phyloP scores from a whole-genome alignment of 2,113 vertebrate species.

The Rutilus rutilus region DNA sequence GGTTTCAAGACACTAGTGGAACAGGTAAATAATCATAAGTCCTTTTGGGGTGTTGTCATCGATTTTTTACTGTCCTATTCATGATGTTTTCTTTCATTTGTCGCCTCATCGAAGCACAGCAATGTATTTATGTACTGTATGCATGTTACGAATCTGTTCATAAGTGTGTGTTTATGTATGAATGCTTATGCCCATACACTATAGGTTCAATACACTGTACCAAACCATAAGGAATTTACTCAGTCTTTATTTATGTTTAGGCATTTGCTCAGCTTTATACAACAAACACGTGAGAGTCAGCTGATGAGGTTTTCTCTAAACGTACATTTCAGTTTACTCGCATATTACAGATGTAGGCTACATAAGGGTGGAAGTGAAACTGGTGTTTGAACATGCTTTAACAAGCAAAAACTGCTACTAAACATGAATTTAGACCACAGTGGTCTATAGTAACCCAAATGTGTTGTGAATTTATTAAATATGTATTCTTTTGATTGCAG shows the following conservation, averaged over 20 bases:
- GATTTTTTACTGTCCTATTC: background rate
- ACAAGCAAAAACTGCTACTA: background rate
- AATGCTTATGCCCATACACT: background rate
- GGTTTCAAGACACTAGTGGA: conserved; percentile 72
- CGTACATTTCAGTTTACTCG: background rate
- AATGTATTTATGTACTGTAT: background rate
- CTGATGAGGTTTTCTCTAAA: background rate
- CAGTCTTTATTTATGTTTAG: background rate
- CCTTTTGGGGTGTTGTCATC: background rate
- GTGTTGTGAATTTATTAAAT: background rate
- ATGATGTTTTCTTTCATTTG: background rate
- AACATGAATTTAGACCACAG: background rate
- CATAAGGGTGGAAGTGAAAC: conserved; percentile 32
- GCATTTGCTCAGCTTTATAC: background rate
- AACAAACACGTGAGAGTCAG: background rate
- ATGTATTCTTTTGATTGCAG: background rate
- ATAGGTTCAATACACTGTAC: background rate
- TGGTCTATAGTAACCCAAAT: background rate
- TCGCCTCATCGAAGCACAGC: background rate
- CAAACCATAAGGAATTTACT: background rate
- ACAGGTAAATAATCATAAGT: conserved; percentile 66
- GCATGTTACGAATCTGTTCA: background rate
- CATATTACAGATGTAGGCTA: background rate
- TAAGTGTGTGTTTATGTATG: background rate
- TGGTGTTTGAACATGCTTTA: background rate